Conservation (phyloP, 2,888 invertebrate genomes). For the Thereva unica region DNA sequence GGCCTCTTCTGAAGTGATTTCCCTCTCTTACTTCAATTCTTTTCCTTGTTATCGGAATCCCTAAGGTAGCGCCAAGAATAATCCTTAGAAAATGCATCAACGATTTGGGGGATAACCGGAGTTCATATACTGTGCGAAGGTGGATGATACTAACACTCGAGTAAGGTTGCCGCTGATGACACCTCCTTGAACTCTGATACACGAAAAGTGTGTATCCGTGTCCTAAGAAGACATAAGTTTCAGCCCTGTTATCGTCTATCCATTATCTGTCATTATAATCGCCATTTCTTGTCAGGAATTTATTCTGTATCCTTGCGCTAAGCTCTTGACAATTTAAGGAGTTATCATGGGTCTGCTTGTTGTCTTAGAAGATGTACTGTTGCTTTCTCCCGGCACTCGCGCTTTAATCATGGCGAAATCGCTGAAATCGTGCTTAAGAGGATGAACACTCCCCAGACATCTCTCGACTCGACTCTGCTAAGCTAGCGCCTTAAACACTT, state of each 20-base stretch:
- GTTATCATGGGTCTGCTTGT: constrained; percentile 16
- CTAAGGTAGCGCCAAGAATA: not conserved
- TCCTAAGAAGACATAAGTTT: constrained; percentile 23
- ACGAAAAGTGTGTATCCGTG: constrained; percentile 17
- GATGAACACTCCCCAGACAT: constrained; percentile 30
- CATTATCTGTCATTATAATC: constrained; percentile 31
- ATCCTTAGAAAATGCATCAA: constrained; percentile 11
- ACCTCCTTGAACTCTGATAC: not conserved
- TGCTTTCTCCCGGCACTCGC: constrained; percentile 27
- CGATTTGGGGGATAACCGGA: too few relatives aligned
- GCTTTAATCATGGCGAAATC: constrained; percentile 30
- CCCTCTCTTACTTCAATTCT: constrained; percentile 16
- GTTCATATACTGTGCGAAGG: not conserved
- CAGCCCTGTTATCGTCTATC: constrained; percentile 29
- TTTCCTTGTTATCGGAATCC: constrained; percentile 15
- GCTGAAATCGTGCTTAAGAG: constrained; percentile 36
- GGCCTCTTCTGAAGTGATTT: constrained; percentile 14
- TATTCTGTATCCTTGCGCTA: constrained; percentile 12
- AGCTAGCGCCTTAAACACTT: constrained; percentile 25
- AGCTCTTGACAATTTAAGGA: constrained; percentile 26
- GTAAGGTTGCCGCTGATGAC: not conserved
- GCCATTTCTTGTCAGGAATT: not conserved
- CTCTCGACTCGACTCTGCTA: constrained; percentile 26
- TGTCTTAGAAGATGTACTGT: constrained; percentile 15
- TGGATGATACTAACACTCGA: not conserved